A percentile compares a stretch with the other conserved stretches of the same genome.
These are phyloP conservation scores for Zaprionus kolodkinae DNA, from an alignment of 1,140 invertebrate genomes.

Conservation along the genomic window DNA sequence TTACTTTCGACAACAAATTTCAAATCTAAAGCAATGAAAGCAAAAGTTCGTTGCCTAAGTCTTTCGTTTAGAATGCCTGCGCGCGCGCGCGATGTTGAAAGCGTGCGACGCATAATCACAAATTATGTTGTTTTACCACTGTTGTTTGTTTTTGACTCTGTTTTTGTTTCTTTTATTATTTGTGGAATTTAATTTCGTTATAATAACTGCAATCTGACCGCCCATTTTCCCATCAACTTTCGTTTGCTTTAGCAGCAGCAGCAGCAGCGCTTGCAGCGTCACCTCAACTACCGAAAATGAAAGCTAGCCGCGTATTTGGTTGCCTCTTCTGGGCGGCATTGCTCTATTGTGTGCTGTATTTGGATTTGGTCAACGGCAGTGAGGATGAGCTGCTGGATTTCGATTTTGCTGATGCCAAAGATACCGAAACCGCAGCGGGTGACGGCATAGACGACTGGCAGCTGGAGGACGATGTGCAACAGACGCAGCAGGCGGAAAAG, in stretches of 20 bases:
- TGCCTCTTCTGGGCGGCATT: slow-evolving; percentile 78
- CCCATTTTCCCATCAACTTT: slow-evolving; percentile 66
- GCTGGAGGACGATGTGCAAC: slow-evolving; percentile 50
- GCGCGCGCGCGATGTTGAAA: slow-evolving; percentile 24
- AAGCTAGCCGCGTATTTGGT: slow-evolving; percentile 59
- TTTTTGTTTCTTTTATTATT: slow-evolving; percentile 37
- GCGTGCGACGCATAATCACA: slow-evolving; percentile 52
- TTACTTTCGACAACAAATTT: slow-evolving; percentile 66
- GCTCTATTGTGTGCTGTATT: slow-evolving; percentile 74
- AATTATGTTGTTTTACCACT: slow-evolving; percentile 34
- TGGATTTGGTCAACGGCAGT: slow-evolving; percentile 59
- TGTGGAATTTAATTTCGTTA: slow-evolving; percentile 53
- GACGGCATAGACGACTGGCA: slow-evolving; percentile 56
- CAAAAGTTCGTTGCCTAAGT: slow-evolving; percentile 56
- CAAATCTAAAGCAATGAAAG: slow-evolving; percentile 48
- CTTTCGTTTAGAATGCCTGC: slow-evolving; percentile 50
- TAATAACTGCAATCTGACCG: slow-evolving; percentile 70
- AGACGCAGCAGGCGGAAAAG: slow-evolving; percentile 45
- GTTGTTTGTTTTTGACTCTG: slow-evolving; percentile 3
- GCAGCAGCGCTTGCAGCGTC: slow-evolving; percentile 27
- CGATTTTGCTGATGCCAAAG: slow-evolving; percentile 67
- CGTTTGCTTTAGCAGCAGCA: slow-evolving; percentile 33
- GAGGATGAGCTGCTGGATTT: slow-evolving; percentile 77
- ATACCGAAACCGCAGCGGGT: not conserved
- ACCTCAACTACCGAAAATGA: slow-evolving; percentile 66